Evolutionary conservation across 2,113 vertebrate genomes (phyloP).

Genomic region (Dascyllus trimaculatus): DNA sequence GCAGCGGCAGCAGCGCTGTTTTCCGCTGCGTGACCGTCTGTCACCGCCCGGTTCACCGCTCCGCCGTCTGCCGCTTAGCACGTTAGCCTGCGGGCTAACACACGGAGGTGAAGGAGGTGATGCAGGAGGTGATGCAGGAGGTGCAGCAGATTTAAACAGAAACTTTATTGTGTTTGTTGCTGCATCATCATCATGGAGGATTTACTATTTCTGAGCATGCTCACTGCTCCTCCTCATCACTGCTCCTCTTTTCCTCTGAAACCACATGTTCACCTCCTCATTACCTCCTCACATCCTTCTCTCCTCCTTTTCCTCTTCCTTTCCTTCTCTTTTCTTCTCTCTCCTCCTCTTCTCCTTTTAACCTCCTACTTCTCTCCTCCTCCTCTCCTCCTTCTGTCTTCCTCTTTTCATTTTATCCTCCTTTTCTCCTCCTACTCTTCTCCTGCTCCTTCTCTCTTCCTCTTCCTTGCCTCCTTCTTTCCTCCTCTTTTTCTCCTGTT

Average conservation of each 20-base stretch:
- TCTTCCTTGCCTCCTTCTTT: background rate
- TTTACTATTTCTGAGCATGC: slow-evolving; percentile 38
- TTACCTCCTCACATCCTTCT: background rate
- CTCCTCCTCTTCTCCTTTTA: background rate
- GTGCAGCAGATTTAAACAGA: background rate
- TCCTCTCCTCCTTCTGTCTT: background rate
- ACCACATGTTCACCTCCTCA: background rate
- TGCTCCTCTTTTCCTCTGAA: background rate
- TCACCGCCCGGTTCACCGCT: background rate
- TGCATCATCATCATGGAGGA: slow-evolving; percentile 47
- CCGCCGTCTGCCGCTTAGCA: background rate
- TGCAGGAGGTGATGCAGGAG: background rate
- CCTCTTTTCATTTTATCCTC: background rate
- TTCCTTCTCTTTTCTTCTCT: background rate
- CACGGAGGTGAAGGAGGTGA: background rate
- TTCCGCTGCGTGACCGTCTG: background rate
- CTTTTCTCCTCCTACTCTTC: background rate
- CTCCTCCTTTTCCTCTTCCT: slow-evolving; percentile 2
- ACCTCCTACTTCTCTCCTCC: background rate
- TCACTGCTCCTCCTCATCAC: slow-evolving; percentile 16
- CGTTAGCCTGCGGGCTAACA: slow-evolving; percentile 1
- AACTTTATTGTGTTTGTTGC: slow-evolving; percentile 18
- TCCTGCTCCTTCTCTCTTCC: background rate
- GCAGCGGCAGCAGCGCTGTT: background rate
- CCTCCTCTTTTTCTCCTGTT: background rate